phyloP scores from a whole-genome alignment of 2,888 invertebrate genomes.

The Drosophila eohydei region DNA sequence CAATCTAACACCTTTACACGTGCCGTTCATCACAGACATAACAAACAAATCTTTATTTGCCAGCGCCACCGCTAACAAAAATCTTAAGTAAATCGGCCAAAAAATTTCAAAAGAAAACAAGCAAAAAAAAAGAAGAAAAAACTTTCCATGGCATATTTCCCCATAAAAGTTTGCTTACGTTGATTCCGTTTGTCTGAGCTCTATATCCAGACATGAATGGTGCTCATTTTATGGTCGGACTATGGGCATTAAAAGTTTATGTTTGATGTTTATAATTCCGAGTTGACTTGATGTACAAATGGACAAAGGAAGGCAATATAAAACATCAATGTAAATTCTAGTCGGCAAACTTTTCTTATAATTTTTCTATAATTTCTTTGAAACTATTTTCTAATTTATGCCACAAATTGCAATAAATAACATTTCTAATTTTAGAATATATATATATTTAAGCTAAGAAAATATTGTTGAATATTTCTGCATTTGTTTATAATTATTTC shows the following conservation, averaged over 20 bases:
- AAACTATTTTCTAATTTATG: neutral
- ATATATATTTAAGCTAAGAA: too few relatives aligned
- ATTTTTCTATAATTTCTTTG: neutral
- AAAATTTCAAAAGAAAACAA: conserved; percentile 11
- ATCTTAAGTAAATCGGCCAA: conserved; percentile 12
- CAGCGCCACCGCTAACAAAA: conserved; percentile 24
- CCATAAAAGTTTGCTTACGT: conserved; percentile 20
- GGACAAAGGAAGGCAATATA: neutral
- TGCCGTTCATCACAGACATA: conserved; percentile 37
- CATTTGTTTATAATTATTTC: too few relatives aligned
- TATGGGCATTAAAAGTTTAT: conserved; percentile 17
- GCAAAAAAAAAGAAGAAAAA: conserved; percentile 27
- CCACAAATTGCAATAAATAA: too few relatives aligned
- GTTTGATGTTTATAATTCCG: conserved; percentile 6
- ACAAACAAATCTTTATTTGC: conserved; percentile 18
- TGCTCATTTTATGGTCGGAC: conserved; percentile 2
- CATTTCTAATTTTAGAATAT: too few relatives aligned
- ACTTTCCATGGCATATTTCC: conserved; percentile 54
- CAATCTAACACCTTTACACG: conserved; percentile 54
- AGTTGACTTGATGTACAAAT: neutral
- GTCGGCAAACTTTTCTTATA: neutral
- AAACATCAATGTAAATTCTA: neutral
- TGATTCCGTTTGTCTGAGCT: conserved; percentile 16
- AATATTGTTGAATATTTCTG: too few relatives aligned
- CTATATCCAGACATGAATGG: neutral